Evolutionary conservation across 2,797 vertebrate species (phyloP).

Genomic region (Odontamblyopus rebecca): DNA sequence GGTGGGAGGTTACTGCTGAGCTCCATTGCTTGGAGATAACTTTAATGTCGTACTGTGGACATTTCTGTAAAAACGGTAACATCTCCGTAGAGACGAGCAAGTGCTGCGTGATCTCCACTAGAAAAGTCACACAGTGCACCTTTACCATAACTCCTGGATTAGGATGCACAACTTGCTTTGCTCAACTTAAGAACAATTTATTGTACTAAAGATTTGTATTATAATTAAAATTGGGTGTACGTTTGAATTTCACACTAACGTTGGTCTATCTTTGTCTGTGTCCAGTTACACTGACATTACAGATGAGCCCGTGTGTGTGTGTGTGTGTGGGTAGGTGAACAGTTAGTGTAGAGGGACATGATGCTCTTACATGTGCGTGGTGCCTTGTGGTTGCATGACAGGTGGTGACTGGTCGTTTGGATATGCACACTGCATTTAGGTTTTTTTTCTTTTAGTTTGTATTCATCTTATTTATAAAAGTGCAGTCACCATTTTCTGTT

Average conservation of each 20-base stretch:
- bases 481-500: slow-evolving; percentile 72
- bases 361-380: neutral
- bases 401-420: neutral
- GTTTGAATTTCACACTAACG: neutral
- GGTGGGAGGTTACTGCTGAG: no score
- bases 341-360: no score
- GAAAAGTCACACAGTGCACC: neutral
- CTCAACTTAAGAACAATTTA: neutral
- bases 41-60: neutral
- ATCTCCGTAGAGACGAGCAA: neutral
- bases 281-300: neutral
- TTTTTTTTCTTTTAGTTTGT: slow-evolving; percentile 80
- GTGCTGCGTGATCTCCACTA: no score
- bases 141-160: neutral
- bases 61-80: neutral
- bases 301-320: neutral
- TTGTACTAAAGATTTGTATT: neutral
- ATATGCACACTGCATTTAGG: slow-evolving; percentile 18
- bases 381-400: neutral
- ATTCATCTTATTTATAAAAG: slow-evolving; percentile 82
- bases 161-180: neutral
- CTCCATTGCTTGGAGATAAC: neutral
- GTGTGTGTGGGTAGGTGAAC: neutral
- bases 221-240: neutral
- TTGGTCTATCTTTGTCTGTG: neutral